A percentile compares a stretch with the other conserved stretches of the same genome.
Conservation (phyloP, 2,797 vertebrate species). For the Pseudomugil gertrudae region DNA sequence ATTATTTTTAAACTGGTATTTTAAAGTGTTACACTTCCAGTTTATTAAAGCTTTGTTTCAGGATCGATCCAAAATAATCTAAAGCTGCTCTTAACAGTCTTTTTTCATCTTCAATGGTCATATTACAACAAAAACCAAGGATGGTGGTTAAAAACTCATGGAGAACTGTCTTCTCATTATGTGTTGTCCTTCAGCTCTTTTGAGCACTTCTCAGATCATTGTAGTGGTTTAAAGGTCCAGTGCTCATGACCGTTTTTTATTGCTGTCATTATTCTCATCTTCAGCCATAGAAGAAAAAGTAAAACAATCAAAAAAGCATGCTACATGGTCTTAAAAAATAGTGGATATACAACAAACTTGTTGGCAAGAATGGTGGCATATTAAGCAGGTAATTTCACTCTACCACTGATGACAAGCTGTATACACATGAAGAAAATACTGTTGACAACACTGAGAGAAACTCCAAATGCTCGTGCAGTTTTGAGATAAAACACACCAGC, state of each 20-base stretch:
- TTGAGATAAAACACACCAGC: too few relatives aligned
- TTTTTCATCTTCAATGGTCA: neutral
- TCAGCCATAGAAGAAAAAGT: neutral
- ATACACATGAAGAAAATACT: neutral
- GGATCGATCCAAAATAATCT: neutral
- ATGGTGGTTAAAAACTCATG: too few relatives aligned
- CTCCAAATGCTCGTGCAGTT: too few relatives aligned
- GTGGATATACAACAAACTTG: neutral
- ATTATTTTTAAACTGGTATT: constrained; percentile 7
- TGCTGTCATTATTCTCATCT: too few relatives aligned
- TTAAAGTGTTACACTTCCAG: neutral
- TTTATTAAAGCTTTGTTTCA: constrained; percentile 16
- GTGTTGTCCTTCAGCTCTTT: too few relatives aligned
- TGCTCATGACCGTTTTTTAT: too few relatives aligned
- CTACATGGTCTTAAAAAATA: neutral
- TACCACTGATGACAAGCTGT: neutral
- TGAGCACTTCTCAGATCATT: too few relatives aligned
- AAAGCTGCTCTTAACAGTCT: constrained; percentile 9
- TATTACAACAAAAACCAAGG: neutral
- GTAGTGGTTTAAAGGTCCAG: too few relatives aligned
- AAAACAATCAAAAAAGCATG: neutral
- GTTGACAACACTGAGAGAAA: too few relatives aligned
- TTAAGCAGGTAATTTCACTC: too few relatives aligned
- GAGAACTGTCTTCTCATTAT: too few relatives aligned
- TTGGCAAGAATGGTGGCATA: too few relatives aligned